Conservation (phyloP, 1,140 invertebrate genomes). For the Phenacoccus solenopsis region DNA sequence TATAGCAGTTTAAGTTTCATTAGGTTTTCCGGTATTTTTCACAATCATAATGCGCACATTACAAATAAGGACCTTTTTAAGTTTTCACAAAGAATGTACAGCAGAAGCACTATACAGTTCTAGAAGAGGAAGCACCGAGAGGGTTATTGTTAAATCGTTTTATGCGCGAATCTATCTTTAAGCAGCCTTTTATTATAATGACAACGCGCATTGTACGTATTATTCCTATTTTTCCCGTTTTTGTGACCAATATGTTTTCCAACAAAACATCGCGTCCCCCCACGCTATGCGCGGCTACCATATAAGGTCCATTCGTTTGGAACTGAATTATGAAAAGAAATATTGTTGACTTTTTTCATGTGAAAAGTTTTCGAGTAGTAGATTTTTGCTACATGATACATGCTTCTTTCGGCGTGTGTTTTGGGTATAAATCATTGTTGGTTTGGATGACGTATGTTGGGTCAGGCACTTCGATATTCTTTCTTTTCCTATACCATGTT, state of each 20-base stretch:
- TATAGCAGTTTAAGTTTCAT: conserved; percentile 18
- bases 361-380: conserved; percentile 5
- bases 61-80: conserved; percentile 12
- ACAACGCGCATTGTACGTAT: conserved; percentile 5
- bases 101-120: not conserved
- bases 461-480: too few species aligned
- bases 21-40: conserved; percentile 14
- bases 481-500: too few species aligned
- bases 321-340: conserved; percentile 16
- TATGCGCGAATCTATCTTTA: conserved; percentile 16
- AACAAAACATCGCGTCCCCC: not conserved
- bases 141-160: conserved; percentile 18
- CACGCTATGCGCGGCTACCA: not conserved
- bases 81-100: not conserved
- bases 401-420: not conserved
- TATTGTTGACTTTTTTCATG: conserved; percentile 17
- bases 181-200: conserved; percentile 16
- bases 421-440: not conserved
- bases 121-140: not conserved
- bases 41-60: conserved; percentile 15
- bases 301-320: not conserved
- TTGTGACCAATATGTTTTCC: conserved; percentile 13
- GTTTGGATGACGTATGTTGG: not conserved
- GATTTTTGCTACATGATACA: not conserved
- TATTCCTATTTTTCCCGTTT: conserved; percentile 6